Percentiles rank a stretch among this genome's conserved stretches.
phyloP scores from a whole-genome alignment of 2,113 vertebrate genomes.

The Sarotherodon lohbergeri region DNA sequence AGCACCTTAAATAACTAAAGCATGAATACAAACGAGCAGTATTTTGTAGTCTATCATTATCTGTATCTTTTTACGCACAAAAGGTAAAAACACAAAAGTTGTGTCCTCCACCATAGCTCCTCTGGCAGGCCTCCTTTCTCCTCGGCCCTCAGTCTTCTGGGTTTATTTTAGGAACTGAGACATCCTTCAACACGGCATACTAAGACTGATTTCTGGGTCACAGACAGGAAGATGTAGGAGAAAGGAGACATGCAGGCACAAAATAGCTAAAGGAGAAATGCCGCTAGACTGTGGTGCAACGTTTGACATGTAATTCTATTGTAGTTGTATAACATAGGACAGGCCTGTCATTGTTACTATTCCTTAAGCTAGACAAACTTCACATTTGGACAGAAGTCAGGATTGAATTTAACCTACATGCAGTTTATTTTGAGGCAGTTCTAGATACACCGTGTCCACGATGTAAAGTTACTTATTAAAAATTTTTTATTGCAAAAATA shows the following conservation, averaged over 20 bases:
- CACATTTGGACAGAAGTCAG: background rate
- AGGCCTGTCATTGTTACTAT: background rate
- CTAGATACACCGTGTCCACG: accelerated
- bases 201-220: background rate
- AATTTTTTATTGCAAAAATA: background rate
- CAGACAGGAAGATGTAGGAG: background rate
- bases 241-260: background rate
- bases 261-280: background rate
- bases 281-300: accelerated
- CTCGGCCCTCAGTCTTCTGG: accelerated
- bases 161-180: accelerated
- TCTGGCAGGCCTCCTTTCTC: background rate
- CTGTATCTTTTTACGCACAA: background rate
- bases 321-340: background rate
- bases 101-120: background rate
- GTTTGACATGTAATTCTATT: background rate
- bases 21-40: accelerated
- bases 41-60: background rate
- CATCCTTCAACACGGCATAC: accelerated
- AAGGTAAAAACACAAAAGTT: background rate
- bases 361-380: background rate
- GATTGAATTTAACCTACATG: background rate
- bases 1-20: background rate
- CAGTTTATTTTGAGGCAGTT: background rate
- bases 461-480: background rate